Evolutionary conservation across 2,797 vertebrate species (phyloP).

Genomic region (Bovichtus diacanthus): DNA sequence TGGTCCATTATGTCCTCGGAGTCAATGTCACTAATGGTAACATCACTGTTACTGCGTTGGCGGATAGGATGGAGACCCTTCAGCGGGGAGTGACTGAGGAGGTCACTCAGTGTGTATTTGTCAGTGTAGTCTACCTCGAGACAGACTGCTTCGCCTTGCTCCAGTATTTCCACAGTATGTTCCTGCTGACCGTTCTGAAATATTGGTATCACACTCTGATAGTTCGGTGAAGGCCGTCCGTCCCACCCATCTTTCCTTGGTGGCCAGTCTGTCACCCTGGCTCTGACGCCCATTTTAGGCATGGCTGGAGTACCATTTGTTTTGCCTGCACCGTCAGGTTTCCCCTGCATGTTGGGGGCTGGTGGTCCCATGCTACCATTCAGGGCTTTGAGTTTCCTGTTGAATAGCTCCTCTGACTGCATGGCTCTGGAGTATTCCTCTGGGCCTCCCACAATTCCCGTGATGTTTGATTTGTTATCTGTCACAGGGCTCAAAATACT

Average conservation of each 20-base stretch:
- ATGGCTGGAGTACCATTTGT: slow-evolving; percentile 91
- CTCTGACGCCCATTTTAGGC: slow-evolving; percentile 98
- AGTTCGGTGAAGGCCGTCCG: slow-evolving; percentile 86
- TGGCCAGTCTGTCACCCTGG: slow-evolving; percentile 95
- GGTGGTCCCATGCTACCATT: slow-evolving; percentile 92
- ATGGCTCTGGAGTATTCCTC: slow-evolving; percentile 89
- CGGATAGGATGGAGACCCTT: slow-evolving; percentile 94
- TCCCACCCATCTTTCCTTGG: slow-evolving; percentile 94
- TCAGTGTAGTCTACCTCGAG: slow-evolving; percentile 89
- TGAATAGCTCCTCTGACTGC: slow-evolving; percentile 96
- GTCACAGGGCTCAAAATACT: slow-evolving; percentile 88
- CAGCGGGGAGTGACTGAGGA: slow-evolving; percentile 90
- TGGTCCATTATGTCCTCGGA: slow-evolving; percentile 94
- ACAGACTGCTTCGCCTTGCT: slow-evolving; percentile 83
- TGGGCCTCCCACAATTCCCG: slow-evolving; percentile 86
- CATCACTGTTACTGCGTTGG: slow-evolving; percentile 97
- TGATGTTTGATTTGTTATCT: slow-evolving; percentile 88
- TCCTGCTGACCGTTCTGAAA: slow-evolving; percentile 92
- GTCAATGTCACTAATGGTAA: slow-evolving; percentile 98
- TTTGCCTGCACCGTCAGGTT: slow-evolving; percentile 88
- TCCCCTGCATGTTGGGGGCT: slow-evolving; percentile 84
- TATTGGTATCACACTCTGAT: slow-evolving; percentile 86
- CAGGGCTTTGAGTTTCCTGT: slow-evolving; percentile 93
- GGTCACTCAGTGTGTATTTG: slow-evolving; percentile 89
- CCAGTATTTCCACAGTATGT: slow-evolving; percentile 80